These are phyloP conservation scores for Steinernema carpocapsae DNA, from an alignment of 2,888 invertebrate species.

Conservation along the genomic window DNA sequence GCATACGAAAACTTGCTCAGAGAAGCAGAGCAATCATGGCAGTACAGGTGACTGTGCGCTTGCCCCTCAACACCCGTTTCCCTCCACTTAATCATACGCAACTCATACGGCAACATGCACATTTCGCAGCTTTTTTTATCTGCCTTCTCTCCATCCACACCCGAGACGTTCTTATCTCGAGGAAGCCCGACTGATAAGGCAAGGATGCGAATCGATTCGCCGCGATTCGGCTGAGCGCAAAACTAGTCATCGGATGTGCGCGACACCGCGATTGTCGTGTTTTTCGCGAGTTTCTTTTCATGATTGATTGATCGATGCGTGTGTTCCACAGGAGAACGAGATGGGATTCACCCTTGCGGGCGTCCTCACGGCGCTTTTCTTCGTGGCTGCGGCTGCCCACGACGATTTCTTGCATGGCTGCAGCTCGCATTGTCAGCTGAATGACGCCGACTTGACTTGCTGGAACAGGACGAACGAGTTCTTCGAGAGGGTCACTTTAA, in stretches of 20 bases:
- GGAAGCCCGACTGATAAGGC: constrained; percentile 7
- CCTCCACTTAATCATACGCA: too few species aligned
- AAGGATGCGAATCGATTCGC: constrained; percentile 16
- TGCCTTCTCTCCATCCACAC: not conserved
- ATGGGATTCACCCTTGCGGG: constrained; percentile 14
- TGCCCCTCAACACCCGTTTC: too few species aligned
- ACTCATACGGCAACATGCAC: too few species aligned
- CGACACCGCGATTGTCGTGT: constrained; percentile 26
- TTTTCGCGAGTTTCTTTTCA: constrained; percentile 23
- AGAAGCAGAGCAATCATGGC: too few species aligned
- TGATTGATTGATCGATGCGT: constrained; percentile 29
- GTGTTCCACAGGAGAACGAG: not conserved
- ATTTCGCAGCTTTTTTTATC: too few species aligned
- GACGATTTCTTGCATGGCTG: constrained; percentile 25
- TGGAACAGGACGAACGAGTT: constrained; percentile 30
- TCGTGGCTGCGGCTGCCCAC: not conserved
- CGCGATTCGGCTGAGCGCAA: not conserved
- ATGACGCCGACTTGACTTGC: not conserved
- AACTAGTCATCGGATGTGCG: constrained; percentile 32
- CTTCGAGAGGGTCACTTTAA: constrained; percentile 24
- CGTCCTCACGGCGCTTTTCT: not conserved
- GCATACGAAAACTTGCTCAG: too few species aligned
- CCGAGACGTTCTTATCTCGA: constrained; percentile 17
- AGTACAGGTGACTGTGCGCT: too few species aligned
- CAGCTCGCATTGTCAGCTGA: constrained; percentile 18